Conservation (phyloP, 2,888 invertebrate species). For the Eilema sororculum region DNA sequence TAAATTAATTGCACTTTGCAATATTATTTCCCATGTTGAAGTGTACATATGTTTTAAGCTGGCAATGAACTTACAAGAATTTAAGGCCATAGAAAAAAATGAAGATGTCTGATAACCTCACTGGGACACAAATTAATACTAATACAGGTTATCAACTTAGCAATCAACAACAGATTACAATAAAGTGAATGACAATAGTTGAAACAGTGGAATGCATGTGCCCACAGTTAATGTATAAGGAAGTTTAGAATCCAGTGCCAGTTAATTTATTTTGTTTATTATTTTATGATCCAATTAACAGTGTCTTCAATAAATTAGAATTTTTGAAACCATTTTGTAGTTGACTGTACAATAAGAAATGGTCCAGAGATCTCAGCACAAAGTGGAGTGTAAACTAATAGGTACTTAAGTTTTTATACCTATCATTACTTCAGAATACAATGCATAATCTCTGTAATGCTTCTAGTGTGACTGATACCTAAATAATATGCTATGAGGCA, state of each 20-base stretch:
- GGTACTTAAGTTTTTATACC: background rate
- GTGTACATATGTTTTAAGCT: background rate
- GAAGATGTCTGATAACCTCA: background rate
- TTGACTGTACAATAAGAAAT: no score
- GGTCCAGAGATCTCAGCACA: background rate
- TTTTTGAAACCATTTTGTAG: no score
- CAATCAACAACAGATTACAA: no score
- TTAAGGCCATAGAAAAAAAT: background rate
- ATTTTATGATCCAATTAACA: no score
- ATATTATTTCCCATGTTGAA: background rate
- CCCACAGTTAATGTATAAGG: no score
- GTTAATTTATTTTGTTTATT: no score
- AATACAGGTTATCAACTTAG: no score
- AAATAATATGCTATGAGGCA: slow-evolving; percentile 16
- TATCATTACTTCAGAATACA: background rate
- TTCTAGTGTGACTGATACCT: background rate
- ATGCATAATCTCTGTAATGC: background rate
- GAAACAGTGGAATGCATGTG: no score
- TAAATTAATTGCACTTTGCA: background rate
- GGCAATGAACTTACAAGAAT: background rate
- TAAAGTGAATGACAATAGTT: no score
- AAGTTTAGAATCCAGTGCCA: no score
- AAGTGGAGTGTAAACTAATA: background rate
- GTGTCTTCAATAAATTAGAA: no score
- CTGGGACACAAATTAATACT: background rate